These are phyloP conservation scores for Escarpia spicata DNA, from an alignment of 2,888 invertebrate species.

Conservation along the genomic window DNA sequence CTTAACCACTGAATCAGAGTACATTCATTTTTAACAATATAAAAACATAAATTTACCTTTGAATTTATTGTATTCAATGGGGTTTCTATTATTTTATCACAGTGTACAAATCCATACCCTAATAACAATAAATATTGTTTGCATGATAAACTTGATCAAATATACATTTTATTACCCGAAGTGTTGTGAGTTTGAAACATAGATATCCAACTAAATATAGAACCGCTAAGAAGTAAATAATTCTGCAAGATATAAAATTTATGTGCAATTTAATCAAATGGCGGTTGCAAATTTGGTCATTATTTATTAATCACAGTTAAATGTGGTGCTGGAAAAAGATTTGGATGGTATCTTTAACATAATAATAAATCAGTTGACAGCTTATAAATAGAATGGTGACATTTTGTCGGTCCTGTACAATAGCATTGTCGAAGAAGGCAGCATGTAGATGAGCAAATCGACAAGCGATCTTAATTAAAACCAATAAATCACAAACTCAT, in stretches of 20 bases:
- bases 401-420: neutral
- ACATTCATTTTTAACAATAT: no score
- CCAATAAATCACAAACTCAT: neutral
- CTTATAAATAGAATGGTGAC: neutral
- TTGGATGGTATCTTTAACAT: neutral
- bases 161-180: no score
- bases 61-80: neutral
- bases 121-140: neutral
- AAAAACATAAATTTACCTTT: no score
- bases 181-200: no score
- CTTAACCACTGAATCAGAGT: no score
- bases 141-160: no score
- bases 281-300: neutral
- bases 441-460: neutral
- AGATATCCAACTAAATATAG: no score
- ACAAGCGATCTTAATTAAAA: conserved; percentile 12
- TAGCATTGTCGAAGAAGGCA: neutral
- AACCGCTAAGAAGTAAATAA: no score
- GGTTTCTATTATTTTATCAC: neutral
- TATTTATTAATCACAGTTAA: neutral
- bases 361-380: neutral
- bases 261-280: no score
- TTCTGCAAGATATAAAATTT: no score
- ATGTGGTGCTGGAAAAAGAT: neutral
- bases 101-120: neutral